These are phyloP conservation scores for Stercorarius parasiticus DNA, from an alignment of 2,113 vertebrate genomes.

Conservation along the genomic window DNA sequence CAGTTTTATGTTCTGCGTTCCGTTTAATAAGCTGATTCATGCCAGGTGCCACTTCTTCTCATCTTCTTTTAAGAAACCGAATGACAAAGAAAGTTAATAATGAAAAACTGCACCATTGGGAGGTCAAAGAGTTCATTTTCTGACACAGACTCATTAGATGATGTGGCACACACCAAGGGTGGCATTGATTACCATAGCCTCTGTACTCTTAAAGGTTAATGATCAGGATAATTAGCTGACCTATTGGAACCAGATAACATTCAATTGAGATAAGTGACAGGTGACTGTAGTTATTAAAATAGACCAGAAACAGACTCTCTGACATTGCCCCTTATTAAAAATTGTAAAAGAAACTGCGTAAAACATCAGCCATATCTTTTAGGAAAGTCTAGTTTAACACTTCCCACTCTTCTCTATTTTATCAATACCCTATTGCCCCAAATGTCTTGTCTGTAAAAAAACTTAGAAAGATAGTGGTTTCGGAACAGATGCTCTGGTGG, in stretches of 20 bases:
- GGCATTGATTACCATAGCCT: slow-evolving; percentile 34
- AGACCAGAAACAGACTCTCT: background rate
- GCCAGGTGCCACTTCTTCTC: background rate
- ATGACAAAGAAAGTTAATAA: slow-evolving; percentile 20
- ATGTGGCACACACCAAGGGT: background rate
- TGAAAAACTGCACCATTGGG: background rate
- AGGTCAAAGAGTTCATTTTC: background rate
- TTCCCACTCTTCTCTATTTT: background rate
- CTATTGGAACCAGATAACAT: slow-evolving; percentile 32
- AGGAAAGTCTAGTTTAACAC: background rate
- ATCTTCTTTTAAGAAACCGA: background rate
- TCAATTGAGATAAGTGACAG: slow-evolving; percentile 58
- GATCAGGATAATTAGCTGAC: slow-evolving; percentile 62
- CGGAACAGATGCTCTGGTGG: background rate
- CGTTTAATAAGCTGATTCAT: slow-evolving; percentile 26
- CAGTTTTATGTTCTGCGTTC: background rate
- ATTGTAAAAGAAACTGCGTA: background rate
- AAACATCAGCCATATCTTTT: background rate
- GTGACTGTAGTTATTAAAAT: slow-evolving; percentile 35
- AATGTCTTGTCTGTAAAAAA: background rate
- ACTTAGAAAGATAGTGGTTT: background rate
- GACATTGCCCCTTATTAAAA: background rate
- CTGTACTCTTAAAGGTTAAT: slow-evolving; percentile 64
- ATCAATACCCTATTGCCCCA: background rate
- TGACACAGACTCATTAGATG: slow-evolving; percentile 44